Percentiles rank a stretch among this genome's conserved stretches.
These are phyloP conservation scores for Heteractis magnifica DNA, from an alignment of 92 coral and sea anemone genomes.

Conservation along the genomic window DNA sequence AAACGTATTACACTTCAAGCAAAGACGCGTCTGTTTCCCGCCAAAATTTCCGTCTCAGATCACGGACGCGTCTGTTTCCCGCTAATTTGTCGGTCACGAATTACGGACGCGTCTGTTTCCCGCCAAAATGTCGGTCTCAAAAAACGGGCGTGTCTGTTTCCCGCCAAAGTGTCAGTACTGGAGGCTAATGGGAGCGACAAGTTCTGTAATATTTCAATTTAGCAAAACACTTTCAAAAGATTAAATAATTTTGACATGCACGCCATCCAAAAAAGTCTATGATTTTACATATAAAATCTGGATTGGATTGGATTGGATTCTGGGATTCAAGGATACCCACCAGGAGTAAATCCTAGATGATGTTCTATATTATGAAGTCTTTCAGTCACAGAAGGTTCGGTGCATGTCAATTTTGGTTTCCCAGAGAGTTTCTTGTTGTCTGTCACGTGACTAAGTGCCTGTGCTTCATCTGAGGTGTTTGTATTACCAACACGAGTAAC, in stretches of 20 bases:
- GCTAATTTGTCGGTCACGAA: not conserved
- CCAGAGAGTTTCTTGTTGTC: slow-evolving; percentile 3
- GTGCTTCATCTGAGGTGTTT: slow-evolving; percentile 68
- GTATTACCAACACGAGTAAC: slow-evolving; percentile 64
- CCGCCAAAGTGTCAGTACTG: not conserved
- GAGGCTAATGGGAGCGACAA: no score
- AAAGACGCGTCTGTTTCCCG: not conserved
- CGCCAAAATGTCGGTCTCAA: not conserved
- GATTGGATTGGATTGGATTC: not conserved
- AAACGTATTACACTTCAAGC: not conserved
- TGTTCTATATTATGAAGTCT: slow-evolving; percentile 75
- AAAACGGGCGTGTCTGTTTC: not conserved
- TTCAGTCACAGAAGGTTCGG: slow-evolving; percentile 67
- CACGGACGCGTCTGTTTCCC: not conserved
- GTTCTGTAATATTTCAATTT: no score
- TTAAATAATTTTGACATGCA: no score
- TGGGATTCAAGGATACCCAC: slow-evolving; percentile 26
- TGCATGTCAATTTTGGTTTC: slow-evolving; percentile 24
- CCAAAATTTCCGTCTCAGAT: not conserved
- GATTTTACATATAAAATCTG: no score
- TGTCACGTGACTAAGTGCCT: slow-evolving; percentile 68
- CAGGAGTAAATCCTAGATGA: slow-evolving; percentile 64
- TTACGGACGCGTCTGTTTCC: not conserved
- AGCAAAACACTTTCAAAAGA: no score
- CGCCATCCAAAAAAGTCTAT: no score